Base-by-base conservation (phyloP, 2,113 vertebrate species). In the Ailuropoda melanoleuca region DNA sequence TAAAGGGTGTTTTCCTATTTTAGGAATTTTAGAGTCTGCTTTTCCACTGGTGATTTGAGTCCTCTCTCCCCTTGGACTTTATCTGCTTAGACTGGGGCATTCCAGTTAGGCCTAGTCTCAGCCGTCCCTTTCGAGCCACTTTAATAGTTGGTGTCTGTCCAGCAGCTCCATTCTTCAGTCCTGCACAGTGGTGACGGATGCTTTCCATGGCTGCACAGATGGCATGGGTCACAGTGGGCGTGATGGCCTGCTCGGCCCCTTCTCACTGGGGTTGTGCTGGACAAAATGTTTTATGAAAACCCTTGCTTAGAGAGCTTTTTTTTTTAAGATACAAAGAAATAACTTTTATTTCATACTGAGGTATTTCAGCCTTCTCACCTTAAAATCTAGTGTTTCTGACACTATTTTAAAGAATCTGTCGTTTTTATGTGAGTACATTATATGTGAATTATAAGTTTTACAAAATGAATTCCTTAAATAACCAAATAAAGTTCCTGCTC, bases 41-140 rank as follows among this genome's bases (percentile, higher is more conserved):
- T 95, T 87, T 93, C 68, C 68, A 37, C 34, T 90, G 96, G 92
- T 68, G 66, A 81, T 85, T 95, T 89, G 66, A 80, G 46, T 87
- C 39, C 39, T 34, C 64, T 78, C 80, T 96, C 15, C 37, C 56
- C 24, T 72, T 90, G 95, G 80, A 78, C 50, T 92, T 89, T 26
- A n/a, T 81, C 56, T 93, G 75, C 81, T 39, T 68, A 70, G 84
- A 88, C 29, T 58, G 37, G 93, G 62, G 29, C 19, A 23, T 85
- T 92, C 23, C 43, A 34, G 1, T 53, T 83, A 53, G 68, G 46
- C 43, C 93, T 53, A 6, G 29, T 31, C 62, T 15, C 62, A 31
- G 13, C 29, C 29, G 37, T 85, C 95, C 14, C n/a, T 37, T 46
- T 48, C 72, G 37, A 89, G 56, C 62, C 46, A 31, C 85, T 89